Evolutionary conservation across 1,140 invertebrate genomes (phyloP), one percentile per base, ranked within the genome.

Genomic region (Homarus americanus): DNA sequence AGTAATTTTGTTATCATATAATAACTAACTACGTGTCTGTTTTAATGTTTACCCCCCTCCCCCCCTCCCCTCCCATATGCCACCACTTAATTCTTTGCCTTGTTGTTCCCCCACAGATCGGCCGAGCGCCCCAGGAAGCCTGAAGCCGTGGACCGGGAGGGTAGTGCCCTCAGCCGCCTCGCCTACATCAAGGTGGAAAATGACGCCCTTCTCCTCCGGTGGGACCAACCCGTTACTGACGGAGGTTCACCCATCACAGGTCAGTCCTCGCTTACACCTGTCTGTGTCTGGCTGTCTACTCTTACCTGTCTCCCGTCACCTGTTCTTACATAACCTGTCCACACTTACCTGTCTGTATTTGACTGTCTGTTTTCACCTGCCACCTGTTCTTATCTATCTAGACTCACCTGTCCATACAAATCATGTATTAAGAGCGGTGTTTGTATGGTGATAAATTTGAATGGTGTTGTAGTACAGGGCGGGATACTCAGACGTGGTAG

Each of bases 241-340:
- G 98, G 98, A 41, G 98, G 98, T 36, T 97, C 98, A 10, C 97
- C 97, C 17, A 97, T 99, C 92, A 96, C 96, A 82, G 97, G 96
- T 94, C 92, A 28, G 66, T 69, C 10, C 76, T 20, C n/a, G n/a
- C n/a, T n/a, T 44, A 41, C 9, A 1, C 24, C 41, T 79, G 7
- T 3, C n/a, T 73, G 32, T 49, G 15, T 15, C 12, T 49, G 44
- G 5, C 44, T 49, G 44, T 49, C 12, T 15, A 49, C 44, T 5
- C 44, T 49, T 49, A 49, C 12, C 44, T 49, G 44, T 15, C 44
- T 49, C 12, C 5, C 28, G 5, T 32, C 4, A 10, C 58, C 58
- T 2, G 7, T 49, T 49, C 44, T 49, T 15, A 10, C n/a, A n/a
- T n/a, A n/a, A n/a, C n/a, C n/a, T n/a, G n/a, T n/a, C n/a, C n/a